Percentiles rank a stretch among this genome's conserved stretches.
Evolutionary conservation across 1,140 invertebrate genomes (phyloP).

Genomic region (Pemphigus obesinymphae): DNA sequence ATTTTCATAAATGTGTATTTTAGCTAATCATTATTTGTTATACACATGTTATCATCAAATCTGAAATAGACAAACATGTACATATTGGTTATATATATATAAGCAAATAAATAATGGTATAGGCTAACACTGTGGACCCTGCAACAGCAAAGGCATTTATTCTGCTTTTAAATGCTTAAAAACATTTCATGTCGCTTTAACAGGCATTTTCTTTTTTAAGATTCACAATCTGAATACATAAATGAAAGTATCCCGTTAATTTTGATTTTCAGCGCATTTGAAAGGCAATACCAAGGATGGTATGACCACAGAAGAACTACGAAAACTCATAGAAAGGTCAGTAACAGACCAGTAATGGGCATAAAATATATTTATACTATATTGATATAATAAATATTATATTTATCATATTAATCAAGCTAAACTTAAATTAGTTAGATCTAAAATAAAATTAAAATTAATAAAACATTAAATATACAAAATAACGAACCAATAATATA

Average conservation of each 20-base stretch:
- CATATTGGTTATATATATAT: background rate
- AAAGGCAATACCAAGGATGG: slow-evolving; percentile 73
- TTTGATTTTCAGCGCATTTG: slow-evolving; percentile 63
- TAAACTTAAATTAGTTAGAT: background rate
- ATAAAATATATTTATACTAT: background rate
- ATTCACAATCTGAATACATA: background rate
- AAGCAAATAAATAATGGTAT: background rate
- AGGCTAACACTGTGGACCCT: background rate
- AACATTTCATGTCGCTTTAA: slow-evolving; percentile 5
- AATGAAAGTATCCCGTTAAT: slow-evolving; percentile 30
- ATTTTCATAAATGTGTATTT: too few relatives aligned
- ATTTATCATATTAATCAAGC: background rate
- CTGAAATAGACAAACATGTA: background rate
- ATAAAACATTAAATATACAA: background rate
- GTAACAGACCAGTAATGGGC: slow-evolving; percentile 49
- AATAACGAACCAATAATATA: background rate
- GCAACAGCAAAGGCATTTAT: background rate
- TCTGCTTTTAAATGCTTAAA: background rate
- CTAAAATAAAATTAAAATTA: background rate
- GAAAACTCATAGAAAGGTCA: slow-evolving; percentile 94
- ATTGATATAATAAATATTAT: background rate
- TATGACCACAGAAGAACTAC: slow-evolving; percentile 88
- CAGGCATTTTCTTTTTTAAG: background rate
- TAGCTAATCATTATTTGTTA: too few relatives aligned
- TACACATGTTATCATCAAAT: background rate